Conservation (phyloP, 2,113 vertebrate species). For the Antechinus stuartii region DNA sequence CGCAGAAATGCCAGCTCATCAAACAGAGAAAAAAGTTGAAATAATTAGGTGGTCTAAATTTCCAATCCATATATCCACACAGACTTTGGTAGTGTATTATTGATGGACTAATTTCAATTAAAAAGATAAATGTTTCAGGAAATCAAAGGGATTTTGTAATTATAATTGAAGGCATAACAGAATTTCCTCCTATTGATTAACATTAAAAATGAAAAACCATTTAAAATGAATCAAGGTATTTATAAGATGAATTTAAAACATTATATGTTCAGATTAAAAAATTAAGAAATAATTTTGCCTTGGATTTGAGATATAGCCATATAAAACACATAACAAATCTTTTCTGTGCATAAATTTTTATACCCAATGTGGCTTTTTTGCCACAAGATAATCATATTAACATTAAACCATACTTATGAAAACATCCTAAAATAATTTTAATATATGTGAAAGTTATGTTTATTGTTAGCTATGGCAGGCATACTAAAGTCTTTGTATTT, state of each 20-base stretch:
- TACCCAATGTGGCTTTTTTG: constrained; percentile 2
- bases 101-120: background rate
- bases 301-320: background rate
- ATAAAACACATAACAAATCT: background rate
- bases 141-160: background rate
- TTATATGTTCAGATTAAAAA: background rate
- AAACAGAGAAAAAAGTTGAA: background rate
- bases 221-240: background rate
- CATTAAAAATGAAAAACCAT: background rate
- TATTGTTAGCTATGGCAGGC: constrained; percentile 41
- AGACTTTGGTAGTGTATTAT: background rate
- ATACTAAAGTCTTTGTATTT: constrained; percentile 59
- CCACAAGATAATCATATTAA: constrained; percentile 54
- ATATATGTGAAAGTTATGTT: constrained; percentile 22
- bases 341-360: constrained; percentile 12
- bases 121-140: background rate
- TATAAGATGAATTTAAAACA: background rate
- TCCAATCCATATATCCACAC: fast-evolving
- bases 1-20: background rate
- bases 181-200: background rate
- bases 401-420: constrained; percentile 39
- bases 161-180: background rate
- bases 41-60: background rate
- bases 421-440: constrained; percentile 44
- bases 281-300: constrained; percentile 27